These are phyloP conservation scores for Rhopalosiphum maidis DNA, from an alignment of 1,140 invertebrate genomes.

Conservation along the genomic window DNA sequence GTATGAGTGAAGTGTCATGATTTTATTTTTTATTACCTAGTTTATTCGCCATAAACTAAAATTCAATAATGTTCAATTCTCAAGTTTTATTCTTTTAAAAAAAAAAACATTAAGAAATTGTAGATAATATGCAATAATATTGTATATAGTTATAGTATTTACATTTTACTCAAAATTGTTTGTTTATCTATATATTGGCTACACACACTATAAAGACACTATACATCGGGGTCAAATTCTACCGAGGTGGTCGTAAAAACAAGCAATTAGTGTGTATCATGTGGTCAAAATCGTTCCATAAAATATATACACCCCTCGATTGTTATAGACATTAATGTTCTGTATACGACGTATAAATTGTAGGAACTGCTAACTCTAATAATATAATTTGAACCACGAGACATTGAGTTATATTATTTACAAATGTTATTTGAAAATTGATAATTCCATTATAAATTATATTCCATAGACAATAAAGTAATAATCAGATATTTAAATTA, in stretches of 20 bases:
- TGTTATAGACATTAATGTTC: conserved; percentile 36
- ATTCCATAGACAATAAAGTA: not conserved
- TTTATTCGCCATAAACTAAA: too few relatives aligned
- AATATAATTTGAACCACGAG: conserved; percentile 10
- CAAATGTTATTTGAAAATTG: not conserved
- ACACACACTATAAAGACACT: not conserved
- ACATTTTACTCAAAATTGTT: not conserved
- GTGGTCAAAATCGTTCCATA: conserved; percentile 56
- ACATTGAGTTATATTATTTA: conserved; percentile 13
- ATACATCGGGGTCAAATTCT: conserved; percentile 25
- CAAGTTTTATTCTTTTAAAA: not conserved
- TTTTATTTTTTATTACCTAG: too few relatives aligned
- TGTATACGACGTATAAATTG: conserved; percentile 3
- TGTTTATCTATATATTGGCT: not conserved
- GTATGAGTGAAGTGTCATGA: too few relatives aligned
- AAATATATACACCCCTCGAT: conserved; percentile 47
- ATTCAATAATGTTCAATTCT: too few relatives aligned
- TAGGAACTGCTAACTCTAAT: not conserved
- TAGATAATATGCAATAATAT: not conserved
- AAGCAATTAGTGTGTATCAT: conserved; percentile 54
- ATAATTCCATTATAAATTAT: not conserved
- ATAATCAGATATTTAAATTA: not conserved
- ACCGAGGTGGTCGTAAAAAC: conserved; percentile 38
- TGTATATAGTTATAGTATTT: not conserved
- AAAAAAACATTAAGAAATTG: not conserved